These are phyloP conservation scores for Ips typographus DNA, from an alignment of 1,140 invertebrate genomes.

Conservation along the genomic window DNA sequence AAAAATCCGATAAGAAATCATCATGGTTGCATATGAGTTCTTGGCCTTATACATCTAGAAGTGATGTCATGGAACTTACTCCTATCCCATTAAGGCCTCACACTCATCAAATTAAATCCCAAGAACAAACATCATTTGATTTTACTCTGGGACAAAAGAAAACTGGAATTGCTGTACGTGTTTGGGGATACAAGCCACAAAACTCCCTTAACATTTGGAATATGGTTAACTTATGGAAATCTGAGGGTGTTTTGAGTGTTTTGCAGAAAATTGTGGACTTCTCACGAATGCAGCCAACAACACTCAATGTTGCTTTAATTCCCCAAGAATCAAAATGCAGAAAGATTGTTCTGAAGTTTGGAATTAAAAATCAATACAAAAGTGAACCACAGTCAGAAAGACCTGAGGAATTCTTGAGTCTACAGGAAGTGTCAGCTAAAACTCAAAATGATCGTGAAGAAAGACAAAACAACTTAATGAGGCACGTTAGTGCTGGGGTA, in stretches of 20 bases:
- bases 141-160: constrained; percentile 31
- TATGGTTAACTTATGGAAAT: constrained; percentile 37
- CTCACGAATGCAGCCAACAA: constrained; percentile 35
- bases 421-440: constrained; percentile 5
- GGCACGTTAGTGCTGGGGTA: constrained; percentile 56
- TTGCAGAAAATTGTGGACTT: constrained; percentile 37
- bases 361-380: constrained; percentile 28
- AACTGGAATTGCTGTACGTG: constrained; percentile 46
- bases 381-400: constrained; percentile 11
- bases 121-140: constrained; percentile 18
- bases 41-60: constrained; percentile 60
- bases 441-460: constrained; percentile 19
- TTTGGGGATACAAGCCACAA: constrained; percentile 55
- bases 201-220: constrained; percentile 45
- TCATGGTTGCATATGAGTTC: constrained; percentile 59
- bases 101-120: constrained; percentile 23
- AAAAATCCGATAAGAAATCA: constrained; percentile 51
- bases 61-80: constrained; percentile 57
- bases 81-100: constrained; percentile 42
- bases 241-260: constrained; percentile 41
- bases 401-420: constrained; percentile 5
- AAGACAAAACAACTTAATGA: constrained; percentile 56
- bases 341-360: constrained; percentile 25
- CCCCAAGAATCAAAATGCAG: constrained; percentile 35
- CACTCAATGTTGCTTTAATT: constrained; percentile 38